A percentile compares a stretch with the other conserved stretches of the same genome.
These are phyloP conservation scores for Pollenia labialis DNA, from an alignment of 2,888 invertebrate species.

Conservation along the genomic window DNA sequence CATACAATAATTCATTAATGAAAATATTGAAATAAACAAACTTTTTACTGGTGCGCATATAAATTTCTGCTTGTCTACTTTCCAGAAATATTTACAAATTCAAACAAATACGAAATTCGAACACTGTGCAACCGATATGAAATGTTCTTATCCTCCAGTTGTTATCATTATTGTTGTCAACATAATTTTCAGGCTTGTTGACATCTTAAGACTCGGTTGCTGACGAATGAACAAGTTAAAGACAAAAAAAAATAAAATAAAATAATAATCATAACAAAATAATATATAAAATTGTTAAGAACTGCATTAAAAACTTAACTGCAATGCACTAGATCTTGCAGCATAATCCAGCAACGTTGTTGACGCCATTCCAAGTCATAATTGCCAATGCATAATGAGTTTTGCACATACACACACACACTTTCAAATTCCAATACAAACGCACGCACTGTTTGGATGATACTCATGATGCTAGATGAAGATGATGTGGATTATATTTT, in stretches of 20 bases:
- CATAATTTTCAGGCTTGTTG: slow-evolving; percentile 80
- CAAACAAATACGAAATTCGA: too few species aligned
- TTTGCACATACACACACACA: slow-evolving; percentile 32
- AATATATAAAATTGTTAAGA: slow-evolving; percentile 25
- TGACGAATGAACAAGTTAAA: slow-evolving; percentile 23
- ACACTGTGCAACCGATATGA: background rate
- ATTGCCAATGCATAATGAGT: slow-evolving; percentile 73
- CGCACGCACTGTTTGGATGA: slow-evolving; percentile 54
- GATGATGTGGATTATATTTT: slow-evolving; percentile 35
- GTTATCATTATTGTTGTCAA: slow-evolving; percentile 77
- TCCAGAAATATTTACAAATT: too few species aligned
- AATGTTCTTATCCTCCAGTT: slow-evolving; percentile 40
- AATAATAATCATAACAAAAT: slow-evolving; percentile 25
- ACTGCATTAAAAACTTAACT: slow-evolving; percentile 72
- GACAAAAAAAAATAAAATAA: background rate
- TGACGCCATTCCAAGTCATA: slow-evolving; percentile 71
- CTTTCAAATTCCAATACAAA: slow-evolving; percentile 42
- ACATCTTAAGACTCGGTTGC: slow-evolving; percentile 75
- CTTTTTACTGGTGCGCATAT: too few species aligned
- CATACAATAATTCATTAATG: too few species aligned
- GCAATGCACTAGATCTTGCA: slow-evolving; percentile 62
- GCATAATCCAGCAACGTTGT: slow-evolving; percentile 74
- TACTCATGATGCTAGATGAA: slow-evolving; percentile 16
- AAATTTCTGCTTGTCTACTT: too few species aligned
- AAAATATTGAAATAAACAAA: too few species aligned